These are phyloP conservation scores for Timema cristinae DNA, from an alignment of 2,888 invertebrate genomes.

Conservation along the genomic window DNA sequence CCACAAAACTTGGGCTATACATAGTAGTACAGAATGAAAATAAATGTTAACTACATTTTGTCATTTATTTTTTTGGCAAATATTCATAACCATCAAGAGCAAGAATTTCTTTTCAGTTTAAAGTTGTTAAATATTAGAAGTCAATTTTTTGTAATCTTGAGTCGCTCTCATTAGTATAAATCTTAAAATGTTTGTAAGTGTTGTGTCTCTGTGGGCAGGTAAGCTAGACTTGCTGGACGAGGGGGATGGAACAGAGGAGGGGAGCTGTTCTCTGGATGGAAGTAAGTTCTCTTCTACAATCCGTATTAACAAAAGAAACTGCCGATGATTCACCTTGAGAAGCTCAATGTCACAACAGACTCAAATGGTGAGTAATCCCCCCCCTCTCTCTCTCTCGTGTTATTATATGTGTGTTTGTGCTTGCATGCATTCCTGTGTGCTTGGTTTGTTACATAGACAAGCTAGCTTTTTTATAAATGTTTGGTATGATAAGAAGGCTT, in stretches of 20 bases:
- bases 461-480: background rate
- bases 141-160: no score
- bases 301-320: constrained; percentile 18
- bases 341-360: constrained; percentile 17
- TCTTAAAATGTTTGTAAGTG: no score
- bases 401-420: background rate
- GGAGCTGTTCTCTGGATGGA: constrained; percentile 12
- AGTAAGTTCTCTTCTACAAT: constrained; percentile 8
- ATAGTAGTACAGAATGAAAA: no score
- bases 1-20: no score
- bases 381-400: background rate
- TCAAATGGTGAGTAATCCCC: constrained; percentile 12
- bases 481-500: no score
- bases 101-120: no score
- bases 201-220: background rate
- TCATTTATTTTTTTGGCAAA: no score
- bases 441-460: constrained; percentile 16
- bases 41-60: no score
- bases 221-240: constrained; percentile 4
- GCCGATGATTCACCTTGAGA: constrained; percentile 20
- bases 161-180: no score
- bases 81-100: no score
- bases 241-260: background rate
- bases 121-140: no score
- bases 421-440: background rate